Base-by-base conservation (phyloP, 2,797 vertebrate species). In the Smutsia temminckii region DNA sequence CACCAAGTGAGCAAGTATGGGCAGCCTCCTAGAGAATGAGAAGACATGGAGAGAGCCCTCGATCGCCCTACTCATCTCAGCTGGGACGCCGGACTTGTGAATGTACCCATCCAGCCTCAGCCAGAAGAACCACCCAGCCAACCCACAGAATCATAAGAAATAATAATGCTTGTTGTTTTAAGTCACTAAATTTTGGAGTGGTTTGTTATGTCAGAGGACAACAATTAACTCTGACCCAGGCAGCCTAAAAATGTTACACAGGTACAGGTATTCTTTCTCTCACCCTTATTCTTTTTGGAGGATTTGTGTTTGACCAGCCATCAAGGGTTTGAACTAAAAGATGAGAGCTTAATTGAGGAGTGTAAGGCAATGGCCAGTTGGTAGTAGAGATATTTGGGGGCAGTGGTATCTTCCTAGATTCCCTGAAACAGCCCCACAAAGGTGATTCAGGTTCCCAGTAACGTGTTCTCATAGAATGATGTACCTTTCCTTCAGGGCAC, bases 381-480 rank as follows among this genome's bases (percentile, higher is more conserved):
- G 20, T 40, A 93, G 18, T 51, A 1, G 75, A 84, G 40, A 4
- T 90, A 40, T 61, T 40, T 75, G 84, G 12, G 29, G 32, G 37
- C 53, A 64, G 32, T 57, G n/a, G 66, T 75, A 49, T 74, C 68
- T 74, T 66, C 55, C 42, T 34, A 25, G 23, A 2, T n/a, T 8
- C 74, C 74, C 53, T 55, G 34, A 97, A 66, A 95, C 17, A 93
- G 37, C 25, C 89, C 69, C 72, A 77, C 59, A 93, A 64, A 92
- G 32, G 37, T 79, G 63, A 92, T 27, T 89, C 12, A 0, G 40
- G 55, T 91, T 95, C 27, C 46, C 20, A 85, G 17, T 57, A 75
- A 16, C 29, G 3, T 64, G 20, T 93, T 93, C 75, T 85, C 37
- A 42, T 6, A 90, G 49, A 78, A 92, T 37, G 61, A 80, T 40